Evolutionary conservation across 2,888 invertebrate species (phyloP), one percentile per base, ranked within the genome.

Genomic region (Scaptomyza reducta): DNA sequence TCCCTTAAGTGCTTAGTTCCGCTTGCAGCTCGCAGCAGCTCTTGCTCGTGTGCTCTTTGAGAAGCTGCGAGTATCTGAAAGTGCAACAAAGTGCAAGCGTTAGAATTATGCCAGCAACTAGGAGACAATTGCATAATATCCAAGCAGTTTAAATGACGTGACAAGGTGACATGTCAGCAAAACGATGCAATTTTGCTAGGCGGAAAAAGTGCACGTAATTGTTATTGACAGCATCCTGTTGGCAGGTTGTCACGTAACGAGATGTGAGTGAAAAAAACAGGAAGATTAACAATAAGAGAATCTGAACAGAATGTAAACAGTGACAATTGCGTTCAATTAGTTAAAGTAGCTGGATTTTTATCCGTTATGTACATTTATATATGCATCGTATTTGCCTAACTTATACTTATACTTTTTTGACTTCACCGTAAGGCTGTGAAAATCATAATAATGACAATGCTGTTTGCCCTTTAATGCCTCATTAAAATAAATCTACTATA

Each of bases 1-100:
- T 53, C 29, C 47, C 61, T 75, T 72, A 85, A 85, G 88, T 85
- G 87, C 51, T 80, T 68, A 83, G 88, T 88, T 85, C 84, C 84
- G 84, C 68, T 83, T 68, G 83, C 61, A 42, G 56, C 51, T 57
- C 22, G 56, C 56, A 55, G 47, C 50, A 45, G 47, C 40, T 44
- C 56, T 62, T 49, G 62, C 45, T 56, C 50, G 50, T 31, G 50
- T 50, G 56, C 57, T 51, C 61, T 71, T 60, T 55, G 65, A 46
- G 53, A 33, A 63, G 18, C 56, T 61, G 50, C 53, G 49, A 41
- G 50, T 27, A 55, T 18, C 57, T 62, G 51, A 55, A 72, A 83
- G 64, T 82, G 87, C 78, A 67, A 46, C 60, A 54, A 69, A 83
- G 64, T 82, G 84, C 78, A 67, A 51, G 61, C 64, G 70, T 50